Base-by-base conservation (phyloP, 2,113 vertebrate species). In the Narcine bancroftii region DNA sequence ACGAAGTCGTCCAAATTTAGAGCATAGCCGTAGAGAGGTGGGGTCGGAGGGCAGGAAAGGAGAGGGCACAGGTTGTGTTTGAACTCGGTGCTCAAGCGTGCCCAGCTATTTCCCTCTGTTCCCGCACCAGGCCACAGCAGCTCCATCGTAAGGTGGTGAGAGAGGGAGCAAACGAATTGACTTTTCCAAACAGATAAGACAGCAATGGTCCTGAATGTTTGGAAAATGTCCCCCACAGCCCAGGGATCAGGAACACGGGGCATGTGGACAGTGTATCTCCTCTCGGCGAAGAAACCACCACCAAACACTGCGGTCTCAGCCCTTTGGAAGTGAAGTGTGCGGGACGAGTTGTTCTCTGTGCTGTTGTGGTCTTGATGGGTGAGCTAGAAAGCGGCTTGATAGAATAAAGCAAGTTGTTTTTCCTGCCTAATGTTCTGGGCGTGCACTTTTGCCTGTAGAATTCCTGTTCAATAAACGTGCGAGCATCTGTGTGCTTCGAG, bases 371-470 rank as follows among this genome's bases (percentile, higher is more conserved):
- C 83, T 83, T 87, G 50, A 71, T 92, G 72, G 63, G 92, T 92
- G 63, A 50, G 11, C 87, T 85, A n/a, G n/a, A 87, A 87, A 53
- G 45, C 83, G 65, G 66, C 92, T 47, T 92, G 92, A 87, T 66
- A 69, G 63, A 79, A 60, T 66, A 33, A 29, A 47, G 92, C 29
- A 50, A 91, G 42, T 92, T 92, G n/a, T n/a, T 5, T 60, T 92
- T 93, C 93, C 3, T 93, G 93, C 95, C 94, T 93, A 93, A 91
- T 71, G 81, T 93, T 87, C 92, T 92, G 92, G 93, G 92, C 89
- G 92, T 94, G n/a, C n/a, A n/a, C 94, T 92, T 93, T 94, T 94
- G 94, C 94, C 92, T 95, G 53, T 85, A 60, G 53, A 85, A 53
- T n/a, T 85, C 29, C 50, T n/a, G 81, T 85, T 60, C 81, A 36